Percentiles rank a stretch among this genome's conserved stretches.
Conservation (phyloP, 2,113 vertebrate genomes). For the Oncorhynchus nerka region DNA sequence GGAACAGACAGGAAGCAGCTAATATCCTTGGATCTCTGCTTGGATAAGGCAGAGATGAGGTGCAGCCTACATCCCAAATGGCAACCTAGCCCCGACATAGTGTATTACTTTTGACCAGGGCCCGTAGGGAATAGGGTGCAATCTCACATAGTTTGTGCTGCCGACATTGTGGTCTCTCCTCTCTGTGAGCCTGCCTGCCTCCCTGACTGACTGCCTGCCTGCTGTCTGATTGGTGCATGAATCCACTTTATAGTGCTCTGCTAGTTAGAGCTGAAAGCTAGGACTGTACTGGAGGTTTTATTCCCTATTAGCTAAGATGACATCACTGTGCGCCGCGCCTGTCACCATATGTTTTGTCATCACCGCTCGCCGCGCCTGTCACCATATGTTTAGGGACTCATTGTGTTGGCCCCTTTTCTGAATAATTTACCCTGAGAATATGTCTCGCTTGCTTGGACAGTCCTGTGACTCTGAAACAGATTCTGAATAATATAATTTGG, state of each 20-base stretch:
- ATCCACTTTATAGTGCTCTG: background rate
- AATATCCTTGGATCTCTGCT: conserved; percentile 33
- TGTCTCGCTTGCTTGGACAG: background rate
- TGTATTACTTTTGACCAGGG: too few species aligned
- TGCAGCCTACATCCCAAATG: background rate
- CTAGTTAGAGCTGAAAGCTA: background rate
- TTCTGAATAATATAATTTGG: conserved; percentile 4
- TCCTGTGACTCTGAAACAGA: conserved; percentile 1
- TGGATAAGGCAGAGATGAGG: conserved; percentile 25
- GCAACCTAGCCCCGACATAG: too few species aligned
- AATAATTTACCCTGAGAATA: conserved; percentile 11
- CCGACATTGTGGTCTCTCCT: background rate
- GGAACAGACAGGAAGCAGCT: conserved; percentile 24
- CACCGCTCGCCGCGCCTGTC: conserved; percentile 9
- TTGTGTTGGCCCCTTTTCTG: background rate
- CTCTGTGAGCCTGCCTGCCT: too few species aligned
- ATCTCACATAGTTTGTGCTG: conserved; percentile 37
- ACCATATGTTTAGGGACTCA: conserved; percentile 2
- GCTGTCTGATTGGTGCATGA: too few species aligned
- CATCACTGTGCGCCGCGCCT: conserved; percentile 10
- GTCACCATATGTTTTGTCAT: conserved; percentile 13
- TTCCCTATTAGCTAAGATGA: conserved; percentile 1
- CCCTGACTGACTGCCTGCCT: too few species aligned
- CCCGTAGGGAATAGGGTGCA: background rate
- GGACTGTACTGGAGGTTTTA: background rate